These are phyloP conservation scores for Myiopsitta monachus DNA, from an alignment of 2,113 vertebrate genomes.

Conservation along the genomic window DNA sequence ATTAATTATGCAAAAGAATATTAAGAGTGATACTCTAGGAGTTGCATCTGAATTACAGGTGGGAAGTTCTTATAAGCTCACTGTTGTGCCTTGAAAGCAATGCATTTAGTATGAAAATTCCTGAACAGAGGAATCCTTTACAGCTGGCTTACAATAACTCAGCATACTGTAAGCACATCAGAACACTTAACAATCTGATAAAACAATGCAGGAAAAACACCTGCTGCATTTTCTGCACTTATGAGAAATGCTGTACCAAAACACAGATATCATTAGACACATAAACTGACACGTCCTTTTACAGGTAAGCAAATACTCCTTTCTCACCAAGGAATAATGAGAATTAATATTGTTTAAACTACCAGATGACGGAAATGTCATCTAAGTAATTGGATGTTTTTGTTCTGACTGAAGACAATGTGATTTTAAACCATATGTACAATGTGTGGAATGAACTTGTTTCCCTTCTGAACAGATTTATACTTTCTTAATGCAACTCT, in stretches of 20 bases:
- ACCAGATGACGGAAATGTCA: neutral
- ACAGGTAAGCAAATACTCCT: neutral
- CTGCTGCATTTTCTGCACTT: neutral
- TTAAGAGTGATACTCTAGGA: neutral
- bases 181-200: neutral
- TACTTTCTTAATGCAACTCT: neutral
- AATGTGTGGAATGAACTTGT: neutral
- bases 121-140: neutral
- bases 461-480: neutral
- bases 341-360: neutral
- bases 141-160: neutral
- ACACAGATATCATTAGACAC: neutral
- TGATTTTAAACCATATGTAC: neutral
- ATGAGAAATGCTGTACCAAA: neutral
- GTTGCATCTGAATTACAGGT: neutral
- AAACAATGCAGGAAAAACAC: neutral
- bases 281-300: neutral
- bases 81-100: neutral
- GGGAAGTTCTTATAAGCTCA: neutral
- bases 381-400: neutral
- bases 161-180: neutral
- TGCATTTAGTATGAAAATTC: neutral
- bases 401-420: neutral
- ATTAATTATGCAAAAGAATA: neutral
- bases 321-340: neutral